Base-by-base conservation (phyloP, 2,113 vertebrate species). In the Chascanopsetta lugubris region DNA sequence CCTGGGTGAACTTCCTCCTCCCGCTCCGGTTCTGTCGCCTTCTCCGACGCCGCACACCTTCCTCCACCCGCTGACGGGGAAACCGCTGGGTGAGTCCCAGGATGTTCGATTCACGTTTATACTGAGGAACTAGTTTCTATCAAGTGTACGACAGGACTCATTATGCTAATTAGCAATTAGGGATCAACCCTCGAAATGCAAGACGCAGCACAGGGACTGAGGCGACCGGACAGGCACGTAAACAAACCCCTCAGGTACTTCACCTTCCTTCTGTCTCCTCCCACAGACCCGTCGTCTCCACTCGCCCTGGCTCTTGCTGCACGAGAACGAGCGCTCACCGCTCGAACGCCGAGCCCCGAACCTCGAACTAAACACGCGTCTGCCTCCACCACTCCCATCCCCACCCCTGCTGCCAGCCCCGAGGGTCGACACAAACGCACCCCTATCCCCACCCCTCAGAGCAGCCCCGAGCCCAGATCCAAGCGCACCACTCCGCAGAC, bases 271-370 rank as follows among this genome's bases (percentile, higher is more conserved):
- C 9, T 15, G 26, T 13, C 25, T 65, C 22, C 64, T 1, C 60
- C 53, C 25, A 53, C 62, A 90, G 96, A 99, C 79, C 97, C 97
- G 0, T 96, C 96, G 64, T 99, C 96, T 2, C 97, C 97, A 12
- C 92, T 99, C 74, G 97, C 97, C 51, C 94, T 99, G 59, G 97
- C 97, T 78, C 93, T 99, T 85, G 97, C 97, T 42, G 97, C 97
- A 69, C 92, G 97, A 58, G 96, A 99, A 81, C 93, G 96, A 82
- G 97, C 97, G 1, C 94, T 99, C 64, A 97, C 96, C 0, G 93
- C 94, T 4, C 95, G 98, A 66, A 94, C 93, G 4, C 95, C 95
- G 13, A 95, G 94, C 29, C 94, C 95, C 0, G 93, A 89, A 59
- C 89, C 89, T 8, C 79, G 89, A 45, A 43, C 60, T 0, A 89